A percentile compares a stretch with the other conserved stretches of the same genome.
Evolutionary conservation across 2,113 vertebrate species (phyloP).

Genomic region (Caracal caracal): DNA sequence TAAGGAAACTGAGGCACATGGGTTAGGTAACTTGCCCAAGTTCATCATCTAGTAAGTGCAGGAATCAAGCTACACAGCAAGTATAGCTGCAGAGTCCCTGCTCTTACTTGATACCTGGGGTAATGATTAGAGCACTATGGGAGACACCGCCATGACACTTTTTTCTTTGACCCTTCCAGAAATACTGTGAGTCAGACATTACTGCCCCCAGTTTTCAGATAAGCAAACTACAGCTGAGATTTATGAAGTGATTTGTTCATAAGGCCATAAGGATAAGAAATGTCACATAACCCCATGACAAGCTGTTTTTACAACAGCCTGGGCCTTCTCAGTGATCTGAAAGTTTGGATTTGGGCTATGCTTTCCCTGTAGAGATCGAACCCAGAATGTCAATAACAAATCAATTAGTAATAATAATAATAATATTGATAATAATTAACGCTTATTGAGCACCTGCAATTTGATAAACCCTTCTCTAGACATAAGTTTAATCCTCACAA

Average conservation of each 20-base stretch:
- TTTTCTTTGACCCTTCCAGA: not conserved
- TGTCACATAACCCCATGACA: not conserved
- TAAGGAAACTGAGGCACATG: not conserved
- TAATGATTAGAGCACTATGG: not conserved
- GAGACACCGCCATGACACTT: not conserved
- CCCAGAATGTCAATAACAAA: not conserved
- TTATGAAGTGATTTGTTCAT: conserved; percentile 24
- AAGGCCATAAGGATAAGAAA: conserved; percentile 21
- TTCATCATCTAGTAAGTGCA: not conserved
- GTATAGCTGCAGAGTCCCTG: not conserved
- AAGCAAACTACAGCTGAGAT: not conserved
- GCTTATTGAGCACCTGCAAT: conserved; percentile 8
- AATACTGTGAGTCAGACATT: not conserved
- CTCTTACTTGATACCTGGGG: not conserved
- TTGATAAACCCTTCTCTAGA: not conserved
- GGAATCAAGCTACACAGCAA: not conserved
- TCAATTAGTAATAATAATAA: not conserved
- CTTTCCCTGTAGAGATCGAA: not conserved
- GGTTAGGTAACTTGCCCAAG: not conserved
- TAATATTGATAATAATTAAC: not conserved
- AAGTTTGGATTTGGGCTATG: not conserved
- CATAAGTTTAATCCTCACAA: conserved; percentile 27
- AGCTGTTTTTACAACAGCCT: not conserved
- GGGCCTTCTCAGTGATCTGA: not conserved
- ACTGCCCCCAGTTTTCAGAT: conserved; percentile 6